Conservation (phyloP, 2,888 invertebrate species). For the Cheilosia soror region DNA sequence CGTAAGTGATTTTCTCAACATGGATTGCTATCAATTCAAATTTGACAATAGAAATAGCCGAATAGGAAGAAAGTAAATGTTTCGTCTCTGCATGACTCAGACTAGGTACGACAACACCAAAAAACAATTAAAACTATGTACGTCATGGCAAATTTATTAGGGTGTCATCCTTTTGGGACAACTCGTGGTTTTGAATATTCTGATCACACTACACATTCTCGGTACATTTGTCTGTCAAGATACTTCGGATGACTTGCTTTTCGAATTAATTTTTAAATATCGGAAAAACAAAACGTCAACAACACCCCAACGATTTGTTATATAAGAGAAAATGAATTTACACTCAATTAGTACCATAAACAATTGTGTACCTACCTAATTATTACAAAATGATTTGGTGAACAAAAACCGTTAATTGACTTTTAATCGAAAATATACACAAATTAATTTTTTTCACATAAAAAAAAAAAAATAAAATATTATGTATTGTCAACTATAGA, state of each 20-base stretch:
- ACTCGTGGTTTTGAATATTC: constrained; percentile 4
- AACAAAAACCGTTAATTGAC: constrained; percentile 22
- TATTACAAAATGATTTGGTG: constrained; percentile 8
- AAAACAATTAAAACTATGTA: neutral
- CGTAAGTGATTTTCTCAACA: neutral
- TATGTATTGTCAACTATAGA: too few species aligned
- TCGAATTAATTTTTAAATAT: neutral
- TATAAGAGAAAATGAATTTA: constrained; percentile 19
- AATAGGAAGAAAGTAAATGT: neutral
- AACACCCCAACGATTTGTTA: constrained; percentile 6
- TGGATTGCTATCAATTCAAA: neutral
- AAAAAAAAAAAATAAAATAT: too few species aligned
- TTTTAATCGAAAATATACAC: constrained; percentile 39
- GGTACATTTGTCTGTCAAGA: neutral
- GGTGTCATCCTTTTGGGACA: neutral
- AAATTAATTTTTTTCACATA: neutral
- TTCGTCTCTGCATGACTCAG: neutral
- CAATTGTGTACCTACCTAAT: neutral
- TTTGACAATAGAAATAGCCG: neutral
- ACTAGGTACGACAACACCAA: neutral
- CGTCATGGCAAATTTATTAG: constrained; percentile 1
- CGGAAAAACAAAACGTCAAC: neutral
- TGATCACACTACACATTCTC: neutral
- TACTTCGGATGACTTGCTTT: constrained; percentile 11
- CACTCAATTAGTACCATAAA: constrained; percentile 2